These are phyloP conservation scores for Drosophila kanekoi DNA, from an alignment of 2,888 invertebrate genomes.

Conservation along the genomic window DNA sequence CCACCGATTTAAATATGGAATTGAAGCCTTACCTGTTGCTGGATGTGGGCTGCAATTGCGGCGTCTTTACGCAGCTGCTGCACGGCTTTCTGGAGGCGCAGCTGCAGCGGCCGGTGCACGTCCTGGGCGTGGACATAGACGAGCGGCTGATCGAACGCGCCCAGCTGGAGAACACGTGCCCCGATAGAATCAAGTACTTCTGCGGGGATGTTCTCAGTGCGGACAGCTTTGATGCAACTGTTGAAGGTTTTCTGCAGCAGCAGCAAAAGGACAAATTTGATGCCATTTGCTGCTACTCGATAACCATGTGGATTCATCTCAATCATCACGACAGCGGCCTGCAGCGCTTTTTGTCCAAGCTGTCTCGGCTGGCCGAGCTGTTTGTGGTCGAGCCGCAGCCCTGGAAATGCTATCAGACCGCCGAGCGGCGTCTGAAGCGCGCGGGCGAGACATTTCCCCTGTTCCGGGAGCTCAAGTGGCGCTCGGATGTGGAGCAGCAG, in stretches of 20 bases:
- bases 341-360: constrained; percentile 87
- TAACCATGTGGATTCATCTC: constrained; percentile 96
- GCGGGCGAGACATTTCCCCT: constrained; percentile 87
- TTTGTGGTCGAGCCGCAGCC: constrained; percentile 93
- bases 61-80: constrained; percentile 88
- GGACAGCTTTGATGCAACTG: constrained; percentile 75
- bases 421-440: constrained; percentile 89
- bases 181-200: constrained; percentile 86
- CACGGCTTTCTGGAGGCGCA: constrained; percentile 55
- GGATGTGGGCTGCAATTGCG: constrained; percentile 89
- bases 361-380: constrained; percentile 86
- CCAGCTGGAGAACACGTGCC: constrained; percentile 85
- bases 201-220: constrained; percentile 88
- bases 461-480: constrained; percentile 87
- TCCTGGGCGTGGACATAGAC: constrained; percentile 92
- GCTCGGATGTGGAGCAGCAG: constrained; percentile 87
- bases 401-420: constrained; percentile 93
- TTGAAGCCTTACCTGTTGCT: constrained; percentile 86
- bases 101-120: constrained; percentile 55
- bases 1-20: not conserved
- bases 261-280: constrained; percentile 87
- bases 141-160: constrained; percentile 89
- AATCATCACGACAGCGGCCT: constrained; percentile 92
- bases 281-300: constrained; percentile 91
- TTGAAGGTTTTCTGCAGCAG: constrained; percentile 86